Base-by-base conservation (phyloP, 92 coral and sea anemone genomes). In the Umimayanthus chanpuru region DNA sequence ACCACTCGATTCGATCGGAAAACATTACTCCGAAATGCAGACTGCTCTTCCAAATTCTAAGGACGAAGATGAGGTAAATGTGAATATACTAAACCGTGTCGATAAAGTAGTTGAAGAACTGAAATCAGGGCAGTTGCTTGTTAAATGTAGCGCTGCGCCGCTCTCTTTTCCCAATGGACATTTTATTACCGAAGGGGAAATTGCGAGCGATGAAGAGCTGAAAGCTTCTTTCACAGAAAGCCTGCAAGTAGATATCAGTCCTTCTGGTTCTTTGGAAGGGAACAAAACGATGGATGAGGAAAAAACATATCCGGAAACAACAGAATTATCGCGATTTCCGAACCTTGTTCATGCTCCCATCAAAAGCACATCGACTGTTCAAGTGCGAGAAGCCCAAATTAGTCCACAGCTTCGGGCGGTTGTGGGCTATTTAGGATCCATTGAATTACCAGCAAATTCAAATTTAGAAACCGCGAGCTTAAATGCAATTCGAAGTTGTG, bases 391-490 rank as follows among this genome's bases (percentile, higher is more conserved):
- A 82, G 25, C 85, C 86, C 85, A 88, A 77, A 77, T 83, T 25
- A 88, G 86, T 71, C 91, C 94, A 21, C 90, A 92, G 43, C 76
- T 95, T 40, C 86, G 92, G 58, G 90, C 92, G 21, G 86, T 97
- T 77, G 98, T 97, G 7, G 98, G 98, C 39, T 95, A 97, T 95
- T 90, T 97, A 61, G 99, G 99, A 11, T 97, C 99, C 6, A 95
- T 97, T 73, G 94, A 97, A 66, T 85, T 93, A 76, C 99, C 99
- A 47, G 89, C 88, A 55, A 91, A 89, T 49, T 93, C 98, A 41
- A 95, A 95, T 77, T 85, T 91, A 38, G 95, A 93, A 21, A 82
- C 94, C 12, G 95, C 95, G 10, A 93, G 96, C 88, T 82, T 92
- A 44, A 92, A 92, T 68, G 98, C 96, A 7, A 95, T 95, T 82